Conservation (phyloP, 1,140 invertebrate genomes). For the Oscheius sp. region DNA sequence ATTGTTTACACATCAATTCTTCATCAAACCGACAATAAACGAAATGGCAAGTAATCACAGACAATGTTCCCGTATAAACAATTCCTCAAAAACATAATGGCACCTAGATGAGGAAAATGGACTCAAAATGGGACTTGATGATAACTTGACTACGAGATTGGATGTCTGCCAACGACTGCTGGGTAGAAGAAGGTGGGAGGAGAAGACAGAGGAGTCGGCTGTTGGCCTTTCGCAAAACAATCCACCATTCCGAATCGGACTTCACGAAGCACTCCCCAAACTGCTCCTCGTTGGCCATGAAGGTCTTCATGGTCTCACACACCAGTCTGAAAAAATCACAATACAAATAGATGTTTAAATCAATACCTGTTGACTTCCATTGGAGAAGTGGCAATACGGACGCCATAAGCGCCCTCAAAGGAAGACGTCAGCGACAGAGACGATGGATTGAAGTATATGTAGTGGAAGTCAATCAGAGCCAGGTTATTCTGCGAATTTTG, state of each 20-base stretch:
- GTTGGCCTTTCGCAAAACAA: slow-evolving; percentile 40
- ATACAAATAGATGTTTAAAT: not conserved
- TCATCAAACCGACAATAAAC: too few species aligned
- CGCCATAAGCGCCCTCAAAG: not conserved
- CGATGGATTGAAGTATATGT: slow-evolving; percentile 46
- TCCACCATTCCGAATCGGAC: slow-evolving; percentile 43
- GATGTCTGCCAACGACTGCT: slow-evolving; percentile 34
- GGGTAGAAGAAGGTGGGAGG: slow-evolving; percentile 30
- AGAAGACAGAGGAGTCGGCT: slow-evolving; percentile 34
- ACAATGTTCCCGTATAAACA: not conserved
- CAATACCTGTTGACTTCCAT: slow-evolving; percentile 26
- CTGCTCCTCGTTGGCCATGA: slow-evolving; percentile 33
- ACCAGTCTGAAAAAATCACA: slow-evolving; percentile 29
- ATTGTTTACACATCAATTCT: too few species aligned
- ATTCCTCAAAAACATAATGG: not conserved
- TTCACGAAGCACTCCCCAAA: slow-evolving; percentile 42
- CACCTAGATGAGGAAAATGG: slow-evolving; percentile 27
- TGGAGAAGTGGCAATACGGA: slow-evolving; percentile 4
- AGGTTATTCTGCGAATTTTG: slow-evolving; percentile 2
- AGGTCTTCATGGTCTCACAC: slow-evolving; percentile 34
- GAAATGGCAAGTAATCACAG: too few species aligned
- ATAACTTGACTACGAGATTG: slow-evolving; percentile 22
- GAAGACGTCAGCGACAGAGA: slow-evolving; percentile 27
- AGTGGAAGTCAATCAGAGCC: slow-evolving; percentile 34
- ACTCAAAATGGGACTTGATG: slow-evolving; percentile 42